Percentiles rank a stretch among this genome's conserved stretches.
These are phyloP conservation scores for Gymnogyps californianus DNA, from an alignment of 2,113 vertebrate species.

Conservation along the genomic window DNA sequence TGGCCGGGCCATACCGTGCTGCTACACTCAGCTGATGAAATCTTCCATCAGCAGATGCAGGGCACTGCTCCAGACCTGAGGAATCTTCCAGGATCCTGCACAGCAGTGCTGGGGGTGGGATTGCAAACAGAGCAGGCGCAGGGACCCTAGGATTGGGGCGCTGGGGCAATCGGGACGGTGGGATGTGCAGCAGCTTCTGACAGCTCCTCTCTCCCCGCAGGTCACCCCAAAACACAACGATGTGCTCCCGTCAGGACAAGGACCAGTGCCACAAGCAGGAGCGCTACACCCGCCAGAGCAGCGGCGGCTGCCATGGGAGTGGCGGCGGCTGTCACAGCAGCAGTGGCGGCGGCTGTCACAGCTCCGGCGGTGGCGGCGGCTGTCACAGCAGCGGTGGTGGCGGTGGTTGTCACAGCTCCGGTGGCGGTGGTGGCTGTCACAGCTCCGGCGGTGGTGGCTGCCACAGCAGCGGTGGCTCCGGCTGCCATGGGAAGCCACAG, in stretches of 20 bases:
- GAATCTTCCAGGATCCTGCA: accelerated
- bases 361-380: not conserved
- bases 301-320: not conserved
- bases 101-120: not conserved
- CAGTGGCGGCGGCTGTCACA: not conserved
- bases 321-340: not conserved
- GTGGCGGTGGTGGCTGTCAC: not conserved
- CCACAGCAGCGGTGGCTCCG: not conserved
- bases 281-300: not conserved
- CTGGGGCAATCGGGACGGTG: accelerated
- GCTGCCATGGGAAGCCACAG: not conserved
- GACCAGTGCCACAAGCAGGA: not conserved
- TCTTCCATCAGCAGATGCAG: accelerated
- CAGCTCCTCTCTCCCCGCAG: not conserved
- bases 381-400: not conserved
- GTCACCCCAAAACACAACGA: not conserved
- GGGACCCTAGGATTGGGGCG: accelerated
- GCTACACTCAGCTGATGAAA: not conserved
- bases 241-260: constrained; percentile 50
- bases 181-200: not conserved
- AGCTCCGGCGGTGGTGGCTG: not conserved
- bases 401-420: not conserved
- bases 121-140: accelerated
- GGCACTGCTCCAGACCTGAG: not conserved
- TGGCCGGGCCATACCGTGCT: not conserved